Conservation (phyloP, 2,113 vertebrate species). For the Puntigrus tetrazona region DNA sequence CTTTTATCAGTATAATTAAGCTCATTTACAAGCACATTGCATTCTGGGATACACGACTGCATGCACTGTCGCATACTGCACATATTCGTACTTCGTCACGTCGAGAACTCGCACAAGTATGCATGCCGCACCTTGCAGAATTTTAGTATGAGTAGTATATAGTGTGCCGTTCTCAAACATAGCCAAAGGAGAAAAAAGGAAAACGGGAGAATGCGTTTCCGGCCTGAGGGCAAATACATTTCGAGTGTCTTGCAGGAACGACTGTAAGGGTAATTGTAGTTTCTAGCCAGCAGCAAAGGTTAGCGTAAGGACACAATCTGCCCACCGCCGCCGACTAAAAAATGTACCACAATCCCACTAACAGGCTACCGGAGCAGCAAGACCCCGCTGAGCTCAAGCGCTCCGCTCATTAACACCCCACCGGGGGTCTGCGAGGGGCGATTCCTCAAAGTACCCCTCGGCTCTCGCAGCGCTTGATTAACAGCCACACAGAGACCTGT, state of each 20-base stretch:
- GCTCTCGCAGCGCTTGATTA: constrained; percentile 18
- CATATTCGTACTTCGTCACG: neutral
- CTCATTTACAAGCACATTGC: too few species aligned
- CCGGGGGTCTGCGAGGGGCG: constrained; percentile 27
- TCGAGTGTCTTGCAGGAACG: neutral
- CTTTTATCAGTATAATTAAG: too few species aligned
- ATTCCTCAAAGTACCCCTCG: constrained; percentile 29
- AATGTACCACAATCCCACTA: constrained; percentile 17
- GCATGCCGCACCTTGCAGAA: too few species aligned
- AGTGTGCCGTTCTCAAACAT: neutral
- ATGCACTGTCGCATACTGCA: too few species aligned
- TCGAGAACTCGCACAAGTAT: too few species aligned
- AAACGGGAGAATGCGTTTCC: neutral
- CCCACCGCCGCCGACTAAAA: neutral
- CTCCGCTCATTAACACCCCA: constrained; percentile 41
- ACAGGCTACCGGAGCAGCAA: constrained; percentile 19
- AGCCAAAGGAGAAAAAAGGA: neutral
- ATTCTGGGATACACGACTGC: too few species aligned
- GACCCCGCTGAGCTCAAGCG: constrained; percentile 32
- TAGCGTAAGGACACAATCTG: neutral
- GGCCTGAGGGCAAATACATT: neutral
- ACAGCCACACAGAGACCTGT: neutral
- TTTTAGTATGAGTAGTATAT: neutral
- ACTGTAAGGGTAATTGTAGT: constrained; percentile 25
- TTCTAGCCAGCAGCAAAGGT: constrained; percentile 11